These are phyloP conservation scores for human (Homo sapiens) DNA, from an alignment of 2,113 vertebrate genomes.

Conservation along the genomic window GRCh38 chr1:104901501-104902000, in stretches of 20 bases:
- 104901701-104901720: background rate
- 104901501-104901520: background rate
- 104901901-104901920: background rate
- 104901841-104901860: background rate
- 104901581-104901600: background rate
- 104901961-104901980: background rate
- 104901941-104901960: background rate
- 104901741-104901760: background rate
- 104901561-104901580: background rate
- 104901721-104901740: too few relatives aligned
- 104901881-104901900: background rate
- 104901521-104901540: background rate
- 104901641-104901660: background rate
- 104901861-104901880: too few relatives aligned
- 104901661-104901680: background rate
- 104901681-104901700: background rate
- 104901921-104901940: background rate
- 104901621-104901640: background rate
- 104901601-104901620: background rate
- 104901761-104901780: rapidly evolving
- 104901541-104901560: background rate
- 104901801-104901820: background rate
- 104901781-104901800: rapidly evolving
- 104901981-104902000: background rate
- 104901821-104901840: background rate